Percentiles rank a stretch among this genome's conserved stretches.
Evolutionary conservation across 30 jellyfish, hydroid and myxozoan species (phyloP).

Genomic region (Aurelia aurita): DNA sequence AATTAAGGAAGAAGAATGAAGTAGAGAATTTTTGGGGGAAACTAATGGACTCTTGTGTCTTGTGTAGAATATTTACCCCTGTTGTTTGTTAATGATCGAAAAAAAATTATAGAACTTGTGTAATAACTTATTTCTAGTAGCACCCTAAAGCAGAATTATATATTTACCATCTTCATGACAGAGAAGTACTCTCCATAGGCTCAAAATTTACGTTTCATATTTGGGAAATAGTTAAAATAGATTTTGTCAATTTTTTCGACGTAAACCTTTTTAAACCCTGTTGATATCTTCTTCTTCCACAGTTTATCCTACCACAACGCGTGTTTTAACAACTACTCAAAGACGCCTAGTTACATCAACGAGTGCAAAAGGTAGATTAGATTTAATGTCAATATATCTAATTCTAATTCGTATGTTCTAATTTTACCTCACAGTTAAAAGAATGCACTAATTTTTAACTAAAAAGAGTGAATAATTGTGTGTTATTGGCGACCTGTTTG

Average conservation of each 20-base stretch:
- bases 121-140: too few species aligned
- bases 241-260: neutral
- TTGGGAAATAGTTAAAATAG: neutral
- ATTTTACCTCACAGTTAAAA: neutral
- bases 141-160: too few species aligned
- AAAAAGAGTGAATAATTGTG: neutral
- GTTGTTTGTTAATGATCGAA: too few species aligned
- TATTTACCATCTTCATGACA: too few species aligned
- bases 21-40: too few species aligned
- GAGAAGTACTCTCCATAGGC: neutral
- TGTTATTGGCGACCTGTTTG: too few species aligned
- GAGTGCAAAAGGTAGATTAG: conserved; percentile 45
- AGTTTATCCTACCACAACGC: conserved; percentile 42
- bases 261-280: conserved; percentile 1
- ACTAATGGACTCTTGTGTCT: too few species aligned
- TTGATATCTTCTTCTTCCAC: conserved; percentile 41
- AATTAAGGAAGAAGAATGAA: too few species aligned
- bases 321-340: conserved; percentile 21
- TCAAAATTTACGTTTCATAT: neutral
- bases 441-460: neutral
- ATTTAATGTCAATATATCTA: too few species aligned
- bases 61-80: too few species aligned
- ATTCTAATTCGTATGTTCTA: neutral
- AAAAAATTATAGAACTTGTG: too few species aligned
- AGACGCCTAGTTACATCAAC: conserved; percentile 6